Evolutionary conservation across 2,113 vertebrate species (phyloP), one percentile per base, ranked within the genome.

Genomic region (Arizona elegans): DNA sequence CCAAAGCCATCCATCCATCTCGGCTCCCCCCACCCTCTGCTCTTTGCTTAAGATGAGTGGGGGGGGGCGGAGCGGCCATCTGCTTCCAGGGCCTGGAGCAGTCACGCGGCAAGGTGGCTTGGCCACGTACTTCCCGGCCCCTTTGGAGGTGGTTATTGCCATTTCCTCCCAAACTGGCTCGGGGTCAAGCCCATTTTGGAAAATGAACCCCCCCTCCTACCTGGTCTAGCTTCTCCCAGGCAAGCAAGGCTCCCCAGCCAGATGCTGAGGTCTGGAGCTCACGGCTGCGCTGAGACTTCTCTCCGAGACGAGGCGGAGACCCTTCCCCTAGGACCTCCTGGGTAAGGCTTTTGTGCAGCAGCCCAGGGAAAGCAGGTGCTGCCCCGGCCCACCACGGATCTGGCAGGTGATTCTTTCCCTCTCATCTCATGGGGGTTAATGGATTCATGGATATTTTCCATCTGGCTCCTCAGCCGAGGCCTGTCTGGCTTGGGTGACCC

Each of bases 1-100:
- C 53, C 47, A 38, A 23, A 89, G n/a, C 89, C 55, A 81, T 93
- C 94, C 55, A 81, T 93, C 94, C 50, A 92, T 93, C 96, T 96
- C 91, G 8, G 0, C 2, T 29, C 90, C 62, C 21, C 38, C 47
- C 75, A 0, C 1, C 38, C 4, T 47, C 87, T 55, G 11, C 56
- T 33, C 26, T 15, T 0, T 2, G 2, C 75, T 33, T 54, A 85
- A 85, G n/a, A 0, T 12, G 54, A 19, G 8, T 4, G 5, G 47
- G 55, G 54, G 23, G 8, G 38, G 29, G 24, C 26, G 91, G 38
- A 50, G 81, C 87, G 24, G 86, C n/a, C 54, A 62, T 1, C 90
- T 94, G 91, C 0, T 75, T 2, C 0, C 5, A 11, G 94, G 1
- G n/a, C 65, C 0, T 26, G 53, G 0, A 33, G 90, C 89, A 52